Evolutionary conservation across 2,888 invertebrate species (phyloP).

Genomic region (Anoplius nigerrimus): DNA sequence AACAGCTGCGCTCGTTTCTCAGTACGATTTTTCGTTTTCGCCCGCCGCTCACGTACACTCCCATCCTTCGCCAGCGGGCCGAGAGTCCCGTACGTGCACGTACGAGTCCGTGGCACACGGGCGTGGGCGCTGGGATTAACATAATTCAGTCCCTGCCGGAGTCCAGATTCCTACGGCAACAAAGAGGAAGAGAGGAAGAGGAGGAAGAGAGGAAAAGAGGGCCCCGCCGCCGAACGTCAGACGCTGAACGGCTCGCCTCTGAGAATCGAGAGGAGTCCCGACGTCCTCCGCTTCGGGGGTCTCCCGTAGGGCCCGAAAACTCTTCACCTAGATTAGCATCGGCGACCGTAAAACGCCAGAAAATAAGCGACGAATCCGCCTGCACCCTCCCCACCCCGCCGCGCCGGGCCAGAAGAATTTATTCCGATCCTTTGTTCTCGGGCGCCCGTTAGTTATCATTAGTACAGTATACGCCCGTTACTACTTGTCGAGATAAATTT

Average conservation of each 20-base stretch:
- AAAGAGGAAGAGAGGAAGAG: constrained; percentile 7
- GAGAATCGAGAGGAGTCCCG: constrained; percentile 32
- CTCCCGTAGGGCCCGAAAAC: constrained; percentile 43
- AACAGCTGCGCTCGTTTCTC: too few species aligned
- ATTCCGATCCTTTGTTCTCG: constrained; percentile 61
- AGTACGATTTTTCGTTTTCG: too few species aligned
- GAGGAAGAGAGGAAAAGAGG: constrained; percentile 23
- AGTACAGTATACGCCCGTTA: constrained; percentile 49
- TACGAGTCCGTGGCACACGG: constrained; percentile 3
- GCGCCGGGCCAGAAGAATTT: constrained; percentile 51
- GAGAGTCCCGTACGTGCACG: too few species aligned
- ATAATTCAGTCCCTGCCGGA: constrained; percentile 52
- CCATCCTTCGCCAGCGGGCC: too few species aligned
- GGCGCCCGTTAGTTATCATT: constrained; percentile 60
- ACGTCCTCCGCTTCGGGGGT: constrained; percentile 30
- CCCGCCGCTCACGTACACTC: too few species aligned
- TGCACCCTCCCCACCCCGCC: constrained; percentile 45
- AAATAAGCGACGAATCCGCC: constrained; percentile 49
- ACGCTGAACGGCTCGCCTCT: constrained; percentile 53
- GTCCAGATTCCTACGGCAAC: constrained; percentile 41
- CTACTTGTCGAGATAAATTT: constrained; percentile 49
- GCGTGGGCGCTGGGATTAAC: constrained; percentile 50
- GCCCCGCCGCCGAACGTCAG: constrained; percentile 49
- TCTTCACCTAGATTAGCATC: constrained; percentile 57
- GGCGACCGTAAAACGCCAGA: constrained; percentile 54